phyloP scores from a whole-genome alignment of 2,888 invertebrate species.

The Prosapia bicincta region DNA sequence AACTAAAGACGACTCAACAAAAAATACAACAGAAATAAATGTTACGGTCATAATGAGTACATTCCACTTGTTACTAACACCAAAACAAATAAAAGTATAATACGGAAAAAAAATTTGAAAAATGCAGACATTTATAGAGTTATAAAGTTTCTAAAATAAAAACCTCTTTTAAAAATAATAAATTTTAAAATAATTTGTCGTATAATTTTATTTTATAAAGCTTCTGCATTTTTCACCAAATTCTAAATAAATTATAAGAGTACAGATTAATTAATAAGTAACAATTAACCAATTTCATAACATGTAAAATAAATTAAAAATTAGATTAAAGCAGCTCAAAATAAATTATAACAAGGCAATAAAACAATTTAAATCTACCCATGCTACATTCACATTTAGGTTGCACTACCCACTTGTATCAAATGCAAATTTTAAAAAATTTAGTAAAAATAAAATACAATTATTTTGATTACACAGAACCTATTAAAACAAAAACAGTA shows the following conservation, averaged over 20 bases:
- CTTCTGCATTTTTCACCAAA: background rate
- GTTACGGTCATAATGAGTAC: background rate
- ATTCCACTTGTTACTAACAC: background rate
- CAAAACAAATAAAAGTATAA: too few relatives aligned
- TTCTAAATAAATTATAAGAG: background rate
- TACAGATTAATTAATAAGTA: background rate
- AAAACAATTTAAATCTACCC: conserved; percentile 34
- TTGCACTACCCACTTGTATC: background rate
- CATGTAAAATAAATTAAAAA: background rate
- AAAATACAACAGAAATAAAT: conserved; percentile 29
- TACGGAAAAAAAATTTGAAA: conserved; percentile 18
- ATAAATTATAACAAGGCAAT: conserved; percentile 15
- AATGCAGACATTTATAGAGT: background rate
- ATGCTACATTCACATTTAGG: conserved; percentile 20
- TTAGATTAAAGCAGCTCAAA: background rate
- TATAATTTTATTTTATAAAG: background rate
- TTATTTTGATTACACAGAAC: too few relatives aligned
- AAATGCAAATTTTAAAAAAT: too few relatives aligned
- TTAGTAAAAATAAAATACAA: too few relatives aligned
- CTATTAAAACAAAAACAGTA: too few relatives aligned
- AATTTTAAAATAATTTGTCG: too few relatives aligned
- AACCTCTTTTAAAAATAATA: too few relatives aligned
- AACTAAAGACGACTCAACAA: conserved; percentile 38
- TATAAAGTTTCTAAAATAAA: too few relatives aligned
- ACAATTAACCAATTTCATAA: background rate